These are phyloP conservation scores for Amorpha juglandis DNA, from an alignment of 2,888 invertebrate species.

Conservation along the genomic window DNA sequence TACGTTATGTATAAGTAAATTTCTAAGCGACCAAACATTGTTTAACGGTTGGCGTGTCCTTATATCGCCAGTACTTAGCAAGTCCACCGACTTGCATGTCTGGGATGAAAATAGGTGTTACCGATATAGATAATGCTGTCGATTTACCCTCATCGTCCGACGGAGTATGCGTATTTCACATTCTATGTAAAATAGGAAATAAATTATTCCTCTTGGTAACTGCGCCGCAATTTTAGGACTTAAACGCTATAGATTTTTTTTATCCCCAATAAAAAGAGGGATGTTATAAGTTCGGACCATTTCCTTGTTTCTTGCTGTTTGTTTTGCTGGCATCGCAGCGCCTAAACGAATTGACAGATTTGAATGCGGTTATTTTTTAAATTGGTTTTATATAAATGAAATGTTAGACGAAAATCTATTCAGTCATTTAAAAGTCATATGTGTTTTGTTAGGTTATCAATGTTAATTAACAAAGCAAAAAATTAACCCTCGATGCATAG, in stretches of 20 bases:
- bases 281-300: too few relatives aligned
- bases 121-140: neutral
- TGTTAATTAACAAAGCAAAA: neutral
- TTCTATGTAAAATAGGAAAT: neutral
- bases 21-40: neutral
- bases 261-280: too few relatives aligned
- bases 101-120: constrained; percentile 12
- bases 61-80: neutral
- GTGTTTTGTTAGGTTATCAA: too few relatives aligned
- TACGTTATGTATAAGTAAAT: neutral
- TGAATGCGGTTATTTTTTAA: too few relatives aligned
- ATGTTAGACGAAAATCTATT: too few relatives aligned
- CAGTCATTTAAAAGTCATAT: too few relatives aligned
- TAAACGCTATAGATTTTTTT: too few relatives aligned
- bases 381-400: too few relatives aligned
- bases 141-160: neutral
- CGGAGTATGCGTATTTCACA: neutral
- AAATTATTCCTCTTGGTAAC: neutral
- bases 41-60: neutral
- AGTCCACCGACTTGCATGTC: constrained; percentile 1
- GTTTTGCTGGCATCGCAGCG: too few relatives aligned
- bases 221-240: neutral
- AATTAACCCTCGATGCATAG: neutral
- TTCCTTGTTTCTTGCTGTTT: too few relatives aligned
- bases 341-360: too few relatives aligned